Conservation (phyloP, 2,113 vertebrate genomes). For the Potamarius usumacintae region DNA sequence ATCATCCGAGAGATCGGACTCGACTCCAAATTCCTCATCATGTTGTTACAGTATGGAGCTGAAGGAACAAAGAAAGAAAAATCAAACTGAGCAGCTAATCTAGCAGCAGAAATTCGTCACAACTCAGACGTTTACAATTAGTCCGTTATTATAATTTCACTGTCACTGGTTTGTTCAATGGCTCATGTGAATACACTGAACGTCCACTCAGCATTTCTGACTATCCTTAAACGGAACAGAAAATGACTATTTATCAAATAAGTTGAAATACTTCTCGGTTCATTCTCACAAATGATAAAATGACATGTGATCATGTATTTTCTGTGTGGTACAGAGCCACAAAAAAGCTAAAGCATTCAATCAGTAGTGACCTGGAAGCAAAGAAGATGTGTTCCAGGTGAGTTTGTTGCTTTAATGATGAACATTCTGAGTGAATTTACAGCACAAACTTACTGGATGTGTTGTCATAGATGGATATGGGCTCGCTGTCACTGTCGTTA, state of each 20-base stretch:
- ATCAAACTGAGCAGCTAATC: neutral
- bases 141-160: neutral
- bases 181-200: too few species aligned
- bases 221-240: too few species aligned
- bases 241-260: too few species aligned
- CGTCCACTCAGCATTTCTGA: too few species aligned
- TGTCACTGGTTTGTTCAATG: neutral
- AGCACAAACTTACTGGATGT: constrained; percentile 70
- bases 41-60: constrained; percentile 95
- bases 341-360: neutral
- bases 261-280: too few species aligned
- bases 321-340: too few species aligned
- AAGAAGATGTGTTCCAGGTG: neutral
- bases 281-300: too few species aligned
- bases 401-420: neutral
- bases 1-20: constrained; percentile 95
- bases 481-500: constrained; percentile 81
- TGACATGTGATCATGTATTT: too few species aligned
- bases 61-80: neutral
- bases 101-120: neutral
- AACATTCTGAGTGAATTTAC: neutral
- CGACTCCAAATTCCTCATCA: constrained; percentile 91
- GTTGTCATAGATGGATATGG: constrained; percentile 77
- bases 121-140: neutral
- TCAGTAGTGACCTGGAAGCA: neutral